These are phyloP conservation scores for Pardosa pseudoannulata DNA, from an alignment of 2,888 invertebrate genomes.

Conservation along the genomic window DNA sequence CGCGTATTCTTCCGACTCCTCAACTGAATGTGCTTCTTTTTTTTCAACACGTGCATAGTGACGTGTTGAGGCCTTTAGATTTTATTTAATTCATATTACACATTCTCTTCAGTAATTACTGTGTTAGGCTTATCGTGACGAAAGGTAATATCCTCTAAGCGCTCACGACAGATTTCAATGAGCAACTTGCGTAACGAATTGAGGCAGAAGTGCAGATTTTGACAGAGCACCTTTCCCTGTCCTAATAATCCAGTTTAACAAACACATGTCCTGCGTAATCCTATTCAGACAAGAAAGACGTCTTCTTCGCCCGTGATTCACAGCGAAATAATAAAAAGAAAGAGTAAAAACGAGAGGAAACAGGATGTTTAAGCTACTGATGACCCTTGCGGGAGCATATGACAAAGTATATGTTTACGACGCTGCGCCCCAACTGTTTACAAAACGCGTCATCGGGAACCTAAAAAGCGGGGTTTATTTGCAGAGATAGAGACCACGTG, in stretches of 20 bases:
- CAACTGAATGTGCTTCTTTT: too few relatives aligned
- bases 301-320: background rate
- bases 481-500: constrained; percentile 53
- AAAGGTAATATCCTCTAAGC: too few relatives aligned
- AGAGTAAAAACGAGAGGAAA: constrained; percentile 7
- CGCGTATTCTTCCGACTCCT: too few relatives aligned
- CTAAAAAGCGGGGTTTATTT: constrained; percentile 69
- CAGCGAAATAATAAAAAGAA: background rate
- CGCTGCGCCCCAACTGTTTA: constrained; percentile 6
- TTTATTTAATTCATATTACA: too few relatives aligned
- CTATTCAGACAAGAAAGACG: background rate
- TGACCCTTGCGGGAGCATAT: constrained; percentile 23
- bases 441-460: constrained; percentile 53
- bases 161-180: too few relatives aligned
- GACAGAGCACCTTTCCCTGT: background rate
- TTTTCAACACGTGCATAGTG: too few relatives aligned
- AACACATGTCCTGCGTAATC: background rate
- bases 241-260: background rate
- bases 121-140: too few relatives aligned
- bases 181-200: too few relatives aligned
- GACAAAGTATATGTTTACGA: constrained; percentile 65
- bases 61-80: too few relatives aligned
- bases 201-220: too few relatives aligned
- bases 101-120: too few relatives aligned
- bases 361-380: constrained; percentile 31